phyloP scores from a whole-genome alignment of 2,888 invertebrate genomes.

The Cryptosula pallasiana region DNA sequence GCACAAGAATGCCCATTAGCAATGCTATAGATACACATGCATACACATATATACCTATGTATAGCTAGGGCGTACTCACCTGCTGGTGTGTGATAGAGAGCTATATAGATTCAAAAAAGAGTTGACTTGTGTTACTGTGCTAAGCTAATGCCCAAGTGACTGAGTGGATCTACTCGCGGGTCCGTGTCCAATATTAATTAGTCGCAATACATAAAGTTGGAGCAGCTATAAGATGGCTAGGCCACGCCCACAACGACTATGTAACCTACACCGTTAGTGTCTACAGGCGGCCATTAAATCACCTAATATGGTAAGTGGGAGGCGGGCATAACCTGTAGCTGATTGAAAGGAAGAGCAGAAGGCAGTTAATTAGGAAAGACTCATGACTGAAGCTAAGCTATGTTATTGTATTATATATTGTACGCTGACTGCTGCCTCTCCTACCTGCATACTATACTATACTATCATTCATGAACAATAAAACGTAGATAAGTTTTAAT shows the following conservation, averaged over 20 bases:
- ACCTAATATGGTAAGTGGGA: conserved; percentile 8
- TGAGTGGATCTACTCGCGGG: not conserved
- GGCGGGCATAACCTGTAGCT: too few relatives aligned
- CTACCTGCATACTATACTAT: too few relatives aligned
- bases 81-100: not conserved
- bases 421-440: too few relatives aligned
- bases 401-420: too few relatives aligned
- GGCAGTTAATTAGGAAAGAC: too few relatives aligned
- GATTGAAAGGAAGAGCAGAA: too few relatives aligned
- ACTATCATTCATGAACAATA: too few relatives aligned
- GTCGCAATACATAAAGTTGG: too few relatives aligned
- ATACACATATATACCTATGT: not conserved
- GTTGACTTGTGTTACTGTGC: conserved; percentile 3
- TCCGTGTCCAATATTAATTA: not conserved
- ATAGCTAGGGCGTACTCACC: not conserved
- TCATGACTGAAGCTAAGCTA: too few relatives aligned
- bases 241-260: not conserved
- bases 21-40: not conserved
- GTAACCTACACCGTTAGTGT: conserved; percentile 13
- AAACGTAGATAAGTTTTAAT: too few relatives aligned
- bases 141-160: conserved; percentile 23
- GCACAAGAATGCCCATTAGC: too few relatives aligned
- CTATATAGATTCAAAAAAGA: not conserved
- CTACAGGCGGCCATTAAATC: conserved; percentile 18
- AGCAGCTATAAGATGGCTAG: not conserved